Base-by-base conservation (phyloP, 2,113 vertebrate species). In the Ammodytes marinus region DNA sequence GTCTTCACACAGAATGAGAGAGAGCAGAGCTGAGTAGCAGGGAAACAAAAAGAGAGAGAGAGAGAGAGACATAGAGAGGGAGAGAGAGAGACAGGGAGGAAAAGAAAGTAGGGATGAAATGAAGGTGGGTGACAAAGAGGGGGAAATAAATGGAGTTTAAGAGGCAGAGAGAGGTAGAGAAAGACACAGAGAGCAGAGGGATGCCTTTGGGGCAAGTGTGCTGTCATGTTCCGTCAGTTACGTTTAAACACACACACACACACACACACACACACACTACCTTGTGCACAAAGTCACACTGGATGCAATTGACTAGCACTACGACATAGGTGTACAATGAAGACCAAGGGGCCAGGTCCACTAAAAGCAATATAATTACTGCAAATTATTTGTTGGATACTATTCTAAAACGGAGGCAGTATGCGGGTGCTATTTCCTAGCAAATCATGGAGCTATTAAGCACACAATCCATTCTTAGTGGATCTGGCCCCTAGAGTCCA, bases 1-100 rank as follows among this genome's bases (percentile, higher is more conserved):
- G 76, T 86, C 82, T 88, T 88, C 85, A 89, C 65, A 61, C 78
- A 93, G 79, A 87, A 79, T 80, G 66, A 83, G 59, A 67, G 10
- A 73, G 42, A 43, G 55, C 14, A 68, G 74, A 46, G 52, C 42
- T 11, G 27, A 50, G 8, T 80, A n/a, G n/a, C 11, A 85, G 84
- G 37, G 84, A 47, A 35, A 82, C 79, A 88, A 79, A 76, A 67
- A 70, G 80, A 69, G 59, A 35, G 77, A 89, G 65, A 55, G 12
- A 50, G 52, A 58, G 46, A 40, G 39, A 19, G 37, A 15, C 49
- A 37, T 83, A 47, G 37, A 83, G 77, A 86, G 40, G 78, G 79
- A 87, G 77, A 78, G 71, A 63, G 73, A 67, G 19, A n/a, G 73
- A 88, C 76, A 82, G 77, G 77, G 71, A 63, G 73, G 65, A 35